Evolutionary conservation across 23 tunicate species (phyloP).

Genomic region (Oikopleura albicans): DNA sequence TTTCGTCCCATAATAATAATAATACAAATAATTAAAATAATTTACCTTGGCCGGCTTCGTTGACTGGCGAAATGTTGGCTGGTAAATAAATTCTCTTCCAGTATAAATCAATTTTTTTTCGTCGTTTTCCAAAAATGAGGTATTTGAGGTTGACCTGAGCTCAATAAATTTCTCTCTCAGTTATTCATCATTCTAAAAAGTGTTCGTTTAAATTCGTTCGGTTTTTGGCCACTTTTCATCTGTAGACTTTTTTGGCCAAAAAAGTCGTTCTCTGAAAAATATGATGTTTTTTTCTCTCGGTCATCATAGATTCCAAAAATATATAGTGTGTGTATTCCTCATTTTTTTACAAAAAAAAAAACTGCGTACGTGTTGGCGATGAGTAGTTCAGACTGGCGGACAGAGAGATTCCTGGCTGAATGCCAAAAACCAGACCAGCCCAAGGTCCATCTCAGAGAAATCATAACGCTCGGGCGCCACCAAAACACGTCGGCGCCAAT

Average conservation of each 20-base stretch:
- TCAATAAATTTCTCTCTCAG: neutral
- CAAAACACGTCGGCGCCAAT: too few relatives aligned
- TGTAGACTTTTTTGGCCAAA: too few relatives aligned
- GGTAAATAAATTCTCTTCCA: too few relatives aligned
- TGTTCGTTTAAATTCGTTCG: too few relatives aligned
- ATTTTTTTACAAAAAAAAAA: neutral
- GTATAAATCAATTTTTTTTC: too few relatives aligned
- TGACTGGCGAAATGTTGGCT: too few relatives aligned
- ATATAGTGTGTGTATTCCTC: neutral
- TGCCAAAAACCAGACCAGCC: slow-evolving; percentile 9
- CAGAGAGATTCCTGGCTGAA: neutral
- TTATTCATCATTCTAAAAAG: neutral
- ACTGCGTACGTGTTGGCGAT: neutral
- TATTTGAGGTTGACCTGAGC: neutral
- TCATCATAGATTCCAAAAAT: too few relatives aligned
- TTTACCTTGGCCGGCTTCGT: slow-evolving; percentile 2
- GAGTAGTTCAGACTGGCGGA: slow-evolving; percentile 1
- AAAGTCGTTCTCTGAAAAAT: too few relatives aligned
- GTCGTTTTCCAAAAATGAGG: neutral
- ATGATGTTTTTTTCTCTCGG: neutral
- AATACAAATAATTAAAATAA: neutral
- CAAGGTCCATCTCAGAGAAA: neutral
- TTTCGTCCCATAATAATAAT: too few relatives aligned
- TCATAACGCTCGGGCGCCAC: neutral
- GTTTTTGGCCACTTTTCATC: too few relatives aligned